These are phyloP conservation scores for Melanotaenia pygmaea DNA, from an alignment of 2,797 vertebrate genomes.

Conservation along the genomic window DNA sequence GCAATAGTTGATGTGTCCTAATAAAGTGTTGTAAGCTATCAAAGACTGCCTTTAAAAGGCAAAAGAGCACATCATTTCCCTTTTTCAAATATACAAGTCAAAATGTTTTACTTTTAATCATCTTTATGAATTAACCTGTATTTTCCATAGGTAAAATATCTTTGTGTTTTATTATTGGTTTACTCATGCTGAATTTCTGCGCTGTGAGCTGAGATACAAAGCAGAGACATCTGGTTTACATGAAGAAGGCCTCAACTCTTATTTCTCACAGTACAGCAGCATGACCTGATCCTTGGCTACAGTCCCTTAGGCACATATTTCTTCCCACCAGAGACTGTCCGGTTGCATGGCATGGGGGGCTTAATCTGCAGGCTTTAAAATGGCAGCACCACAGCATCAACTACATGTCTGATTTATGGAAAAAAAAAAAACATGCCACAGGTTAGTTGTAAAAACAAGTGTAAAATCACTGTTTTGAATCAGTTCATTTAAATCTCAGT, in stretches of 20 bases:
- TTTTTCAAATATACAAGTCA: conserved; percentile 32
- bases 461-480: conserved; percentile 16
- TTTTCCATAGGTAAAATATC: conserved; percentile 51
- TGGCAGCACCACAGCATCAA: conserved; percentile 31
- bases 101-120: background rate
- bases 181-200: conserved; percentile 51
- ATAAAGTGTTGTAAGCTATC: background rate
- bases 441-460: conserved; percentile 8
- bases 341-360: conserved; percentile 61
- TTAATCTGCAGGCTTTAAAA: conserved; percentile 49
- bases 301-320: conserved; percentile 77
- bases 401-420: conserved; percentile 24
- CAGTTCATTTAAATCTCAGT: background rate
- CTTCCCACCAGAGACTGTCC: conserved; percentile 74
- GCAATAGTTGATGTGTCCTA: background rate
- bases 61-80: conserved; percentile 8
- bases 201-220: conserved; percentile 68
- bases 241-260: conserved; percentile 76
- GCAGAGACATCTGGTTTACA: conserved; percentile 84
- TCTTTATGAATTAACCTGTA: conserved; percentile 10
- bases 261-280: conserved; percentile 78
- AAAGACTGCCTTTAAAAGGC: background rate
- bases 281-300: conserved; percentile 81
- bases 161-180: conserved; percentile 26
- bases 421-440: conserved; percentile 15